Base-by-base conservation (phyloP, 2,888 invertebrate genomes). In the Ophonus ardosiacus region DNA sequence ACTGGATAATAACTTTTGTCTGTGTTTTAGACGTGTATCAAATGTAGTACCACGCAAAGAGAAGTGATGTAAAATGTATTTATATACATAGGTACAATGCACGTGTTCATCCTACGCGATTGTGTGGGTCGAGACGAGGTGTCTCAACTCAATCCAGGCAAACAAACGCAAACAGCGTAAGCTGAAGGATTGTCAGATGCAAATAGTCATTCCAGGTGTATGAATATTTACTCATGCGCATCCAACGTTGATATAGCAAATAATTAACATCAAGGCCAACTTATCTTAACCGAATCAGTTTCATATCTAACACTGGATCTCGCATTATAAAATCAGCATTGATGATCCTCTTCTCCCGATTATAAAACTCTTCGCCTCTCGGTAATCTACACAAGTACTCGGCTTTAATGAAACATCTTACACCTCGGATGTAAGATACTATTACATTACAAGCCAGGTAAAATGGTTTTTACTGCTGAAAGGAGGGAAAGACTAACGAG, bases 161-260 rank as follows among this genome's bases (percentile, higher is more conserved):
- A 74, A 40, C 71, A 40, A 17, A 7, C 18, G 18, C 59, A 43
- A 17, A 40, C 18, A 43, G 8, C 17, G 43, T 74, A 17, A 74
- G 71, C 71, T 43, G 71, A 74, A 74, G 71, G 71, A 74, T 74
- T 74, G 71, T 74, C 51, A 51, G 18, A 74, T 43, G 71, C 71
- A 74, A 74, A 74, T 74, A 74, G 43, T 74, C 71, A 74, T 74
- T 51, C 21, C 71, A 74, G 71, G 71, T 74, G 71, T 43, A 74
- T 43, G 17, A 74, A 74, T 74, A 74, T 74, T 74, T 74, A 74
- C 71, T 43, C 71, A 17, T 3, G 18, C 40, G 40, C 71, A 43
- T 40, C 18, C 51, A n/a, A 18, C 17, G 17, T 18, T 74, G 68
- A 68, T 68, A 68, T 15, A 31, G n/a, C 40, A 74, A 74, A 43